A percentile compares a stretch with the other conserved stretches of the same genome.
These are phyloP conservation scores for Zoanthus solanderi DNA, from an alignment of 92 coral and sea anemone species.

Conservation along the genomic window DNA sequence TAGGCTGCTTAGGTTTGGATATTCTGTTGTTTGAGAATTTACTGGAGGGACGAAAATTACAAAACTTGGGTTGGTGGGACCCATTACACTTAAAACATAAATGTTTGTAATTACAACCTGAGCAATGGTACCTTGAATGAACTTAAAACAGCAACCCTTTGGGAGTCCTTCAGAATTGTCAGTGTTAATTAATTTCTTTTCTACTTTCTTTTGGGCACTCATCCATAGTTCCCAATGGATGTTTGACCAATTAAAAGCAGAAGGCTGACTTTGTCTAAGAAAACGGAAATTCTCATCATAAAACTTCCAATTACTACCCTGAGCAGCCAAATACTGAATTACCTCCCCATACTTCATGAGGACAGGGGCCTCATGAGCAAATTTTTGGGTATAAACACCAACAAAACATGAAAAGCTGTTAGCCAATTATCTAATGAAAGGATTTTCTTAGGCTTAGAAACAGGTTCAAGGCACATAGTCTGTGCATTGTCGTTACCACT, in stretches of 20 bases:
- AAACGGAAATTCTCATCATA: slow-evolving; percentile 20
- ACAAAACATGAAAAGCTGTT: slow-evolving; percentile 37
- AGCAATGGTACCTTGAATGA: slow-evolving; percentile 19
- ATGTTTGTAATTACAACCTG: slow-evolving; percentile 52
- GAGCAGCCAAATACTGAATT: slow-evolving; percentile 39
- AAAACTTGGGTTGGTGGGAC: not conserved
- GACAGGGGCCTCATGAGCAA: slow-evolving; percentile 39
- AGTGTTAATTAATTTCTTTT: not conserved
- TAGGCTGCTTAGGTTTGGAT: not conserved
- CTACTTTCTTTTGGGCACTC: slow-evolving; percentile 34
- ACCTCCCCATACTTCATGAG: slow-evolving; percentile 49
- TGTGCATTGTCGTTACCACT: not conserved
- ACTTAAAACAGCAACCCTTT: slow-evolving; percentile 50
- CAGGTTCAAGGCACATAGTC: slow-evolving; percentile 33
- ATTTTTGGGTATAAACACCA: slow-evolving; percentile 32
- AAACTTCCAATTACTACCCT: slow-evolving; percentile 46
- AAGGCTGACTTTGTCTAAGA: slow-evolving; percentile 8
- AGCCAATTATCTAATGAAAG: slow-evolving; percentile 37
- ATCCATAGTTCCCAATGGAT: slow-evolving; percentile 54
- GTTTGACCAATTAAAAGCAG: not conserved
- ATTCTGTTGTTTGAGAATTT: not conserved
- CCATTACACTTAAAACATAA: slow-evolving; percentile 34
- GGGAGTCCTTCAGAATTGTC: not conserved
- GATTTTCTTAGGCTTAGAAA: slow-evolving; percentile 2
- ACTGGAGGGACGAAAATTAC: slow-evolving; percentile 28